Evolutionary conservation across 2,797 vertebrate genomes (phyloP), one percentile per base, ranked within the genome.

Genomic region (Tadarida brasiliensis): DNA sequence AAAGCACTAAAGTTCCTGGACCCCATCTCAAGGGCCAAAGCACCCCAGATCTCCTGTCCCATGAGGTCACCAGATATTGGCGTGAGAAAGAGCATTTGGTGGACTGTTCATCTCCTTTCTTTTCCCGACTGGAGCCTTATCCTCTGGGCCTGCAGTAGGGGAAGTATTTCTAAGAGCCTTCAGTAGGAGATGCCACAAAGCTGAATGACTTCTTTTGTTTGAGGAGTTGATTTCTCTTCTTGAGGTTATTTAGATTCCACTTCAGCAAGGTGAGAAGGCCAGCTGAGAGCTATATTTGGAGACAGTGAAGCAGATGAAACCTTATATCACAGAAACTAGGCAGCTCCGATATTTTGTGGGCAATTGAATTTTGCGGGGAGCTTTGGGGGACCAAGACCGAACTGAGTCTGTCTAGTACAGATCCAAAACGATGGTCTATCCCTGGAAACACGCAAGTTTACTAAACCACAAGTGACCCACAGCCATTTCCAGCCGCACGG

Each of bases 211-310:
- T 65, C 70, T 87, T 88, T 90, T 82, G 68, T 90, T 65, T 78
- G 77, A 65, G 51, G 35, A 57, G 77, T 57, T 33, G 33, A 39
- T 86, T 56, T 2, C 9, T 63, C 30, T 87, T 94, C 78, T 56
- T 74, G 87, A 92, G 59, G 35, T 83, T 87, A 61, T 83, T 95
- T 87, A 81, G 70, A 61, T 93, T 87, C 81, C 67, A 20, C 96
- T 97, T 86, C 97, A 97, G 96, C 95, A 94, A 65, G n/a, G 74
- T 97, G 95, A 96, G 85, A 89, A 96, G 78, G 94, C 97, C 94
- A 95, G 73, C 94, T 90, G 30, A 30, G 68, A 87, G 91, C 90
- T 97, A 78, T 94, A 81, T 90, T 95, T 89, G 82, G 73, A 97
- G 92, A 97, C 80, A 70, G 11, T 28, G 47, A 90, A 95, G 70